Base-by-base conservation (phyloP, 2,888 invertebrate genomes). In the Punctoribates punctum region DNA sequence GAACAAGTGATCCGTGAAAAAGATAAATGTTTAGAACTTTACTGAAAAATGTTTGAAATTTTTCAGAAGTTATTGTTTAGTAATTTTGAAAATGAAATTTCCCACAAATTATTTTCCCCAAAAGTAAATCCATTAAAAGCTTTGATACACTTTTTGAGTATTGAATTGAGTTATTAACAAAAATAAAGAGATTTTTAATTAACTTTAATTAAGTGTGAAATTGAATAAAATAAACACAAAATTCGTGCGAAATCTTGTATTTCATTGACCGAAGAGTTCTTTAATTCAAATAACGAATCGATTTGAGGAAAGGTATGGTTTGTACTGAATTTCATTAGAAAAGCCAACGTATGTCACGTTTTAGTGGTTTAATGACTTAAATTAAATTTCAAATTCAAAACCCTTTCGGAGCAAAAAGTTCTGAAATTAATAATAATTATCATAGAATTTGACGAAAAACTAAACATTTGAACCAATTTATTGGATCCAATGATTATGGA, bases 311-410 rank as follows among this genome's bases (percentile, higher is more conserved):
- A 60, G 15, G 15, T 27, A 17, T 25, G 60, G 1, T 27, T 60
- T 60, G 27, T 1, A 15, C 13, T 5, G 15, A 27, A 60, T 27
- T 23, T 23, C 11, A 15, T 60, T 60, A 4, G 4, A 2, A 38
- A 20, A 38, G n/a, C n/a, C 1, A 20, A 38, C n/a, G 20, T 20
- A 38, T 27, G 38, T 67, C 65, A 67, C 65, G 65, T 67, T 67
- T 67, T 67, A 20, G 38, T 67, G 65, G 65, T 67, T 67, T 67
- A 38, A 67, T 34, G 17, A 60, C 23, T 60, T 6, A 60, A 60
- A 60, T 5, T 5, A 29, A 17, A 60, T 60, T 17, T 60, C 11
- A 11, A 60, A 60, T 60, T 57, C 23, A 25, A n/a, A 57, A 57
- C 57, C 11, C 4, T 23, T 57, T 27, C 27, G 1, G 15, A 27